These are phyloP conservation scores for Cynaeus angustus DNA, from an alignment of 2,888 invertebrate genomes.

Conservation along the genomic window DNA sequence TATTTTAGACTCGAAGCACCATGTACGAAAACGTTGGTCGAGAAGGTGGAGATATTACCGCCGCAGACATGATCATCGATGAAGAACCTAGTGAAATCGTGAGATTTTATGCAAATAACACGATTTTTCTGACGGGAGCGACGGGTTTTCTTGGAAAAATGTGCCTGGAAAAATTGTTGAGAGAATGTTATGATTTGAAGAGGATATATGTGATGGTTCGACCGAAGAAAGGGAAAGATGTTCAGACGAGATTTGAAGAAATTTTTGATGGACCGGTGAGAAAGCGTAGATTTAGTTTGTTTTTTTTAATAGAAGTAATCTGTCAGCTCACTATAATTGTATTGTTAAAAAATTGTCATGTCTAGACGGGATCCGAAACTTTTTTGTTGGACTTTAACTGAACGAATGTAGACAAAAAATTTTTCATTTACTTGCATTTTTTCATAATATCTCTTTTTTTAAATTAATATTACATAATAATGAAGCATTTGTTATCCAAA, in stretches of 20 bases:
- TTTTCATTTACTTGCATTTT: too few species aligned
- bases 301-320: not conserved
- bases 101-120: constrained; percentile 63
- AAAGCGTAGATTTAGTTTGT: constrained; percentile 60
- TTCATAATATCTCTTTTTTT: too few species aligned
- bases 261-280: constrained; percentile 77
- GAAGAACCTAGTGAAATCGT: constrained; percentile 61
- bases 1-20: too few species aligned
- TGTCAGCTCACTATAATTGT: too few species aligned
- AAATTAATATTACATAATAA: too few species aligned
- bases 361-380: too few species aligned
- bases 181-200: constrained; percentile 65
- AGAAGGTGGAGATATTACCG: constrained; percentile 73
- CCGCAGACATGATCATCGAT: constrained; percentile 71
- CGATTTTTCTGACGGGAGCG: constrained; percentile 67
- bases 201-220: constrained; percentile 65
- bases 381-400: too few species aligned
- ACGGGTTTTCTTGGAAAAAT: constrained; percentile 70
- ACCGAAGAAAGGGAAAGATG: constrained; percentile 64
- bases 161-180: constrained; percentile 65
- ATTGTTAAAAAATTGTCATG: too few species aligned
- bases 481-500: too few species aligned
- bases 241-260: constrained; percentile 70
- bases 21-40: constrained; percentile 58
- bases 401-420: too few species aligned